Conservation (phyloP, 2,888 invertebrate species). For the Dugesia japonica region DNA sequence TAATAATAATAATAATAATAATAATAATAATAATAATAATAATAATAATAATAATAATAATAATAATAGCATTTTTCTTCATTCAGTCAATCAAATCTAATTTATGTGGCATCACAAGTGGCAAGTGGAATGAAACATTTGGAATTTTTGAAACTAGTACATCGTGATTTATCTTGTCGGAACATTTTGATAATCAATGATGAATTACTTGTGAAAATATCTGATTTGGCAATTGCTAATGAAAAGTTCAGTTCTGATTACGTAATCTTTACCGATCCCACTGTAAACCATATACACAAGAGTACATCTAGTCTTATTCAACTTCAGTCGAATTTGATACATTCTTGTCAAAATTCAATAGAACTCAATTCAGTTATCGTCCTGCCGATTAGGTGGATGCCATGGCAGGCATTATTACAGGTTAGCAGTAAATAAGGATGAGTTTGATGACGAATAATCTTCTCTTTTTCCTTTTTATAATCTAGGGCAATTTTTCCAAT, state of each 20-base stretch:
- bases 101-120: not conserved
- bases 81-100: not conserved
- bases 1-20: too few species aligned
- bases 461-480: not conserved
- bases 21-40: too few species aligned
- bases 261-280: not conserved
- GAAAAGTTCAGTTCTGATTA: conserved; percentile 1
- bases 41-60: too few species aligned
- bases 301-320: not conserved
- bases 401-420: conserved; percentile 6
- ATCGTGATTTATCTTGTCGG: not conserved
- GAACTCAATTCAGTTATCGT: not conserved
- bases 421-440: not conserved
- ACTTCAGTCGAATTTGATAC: not conserved
- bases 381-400: not conserved
- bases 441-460: not conserved
- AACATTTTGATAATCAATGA: not conserved
- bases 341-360: not conserved
- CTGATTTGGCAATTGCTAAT: not conserved
- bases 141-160: not conserved
- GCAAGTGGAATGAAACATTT: conserved; percentile 1
- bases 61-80: too few species aligned
- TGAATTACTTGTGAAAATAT: not conserved
- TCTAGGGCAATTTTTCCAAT: conserved; percentile 14
- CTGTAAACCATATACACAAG: not conserved